A percentile compares a stretch with the other conserved stretches of the same genome.
These are phyloP conservation scores for Notoglanidium macrostoma DNA, from an alignment of 2,797 vertebrate genomes.

Conservation along the genomic window DNA sequence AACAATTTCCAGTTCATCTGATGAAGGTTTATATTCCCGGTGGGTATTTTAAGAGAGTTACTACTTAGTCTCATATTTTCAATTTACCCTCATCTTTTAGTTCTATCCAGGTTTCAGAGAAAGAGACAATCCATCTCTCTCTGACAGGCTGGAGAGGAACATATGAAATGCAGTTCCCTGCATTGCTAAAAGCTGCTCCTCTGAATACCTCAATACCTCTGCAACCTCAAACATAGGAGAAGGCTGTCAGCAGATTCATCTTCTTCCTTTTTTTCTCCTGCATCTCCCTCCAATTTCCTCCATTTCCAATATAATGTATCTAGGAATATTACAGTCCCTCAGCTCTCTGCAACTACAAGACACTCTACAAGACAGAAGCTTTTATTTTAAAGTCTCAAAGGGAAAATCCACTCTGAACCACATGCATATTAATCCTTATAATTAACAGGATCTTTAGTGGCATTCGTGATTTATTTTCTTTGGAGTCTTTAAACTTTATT, in stretches of 20 bases:
- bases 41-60: not conserved
- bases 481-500: not conserved
- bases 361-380: not conserved
- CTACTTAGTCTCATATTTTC: constrained; percentile 18
- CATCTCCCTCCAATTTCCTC: too few relatives aligned
- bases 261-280: constrained; percentile 19
- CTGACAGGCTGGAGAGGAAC: constrained; percentile 36
- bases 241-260: constrained; percentile 38
- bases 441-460: not conserved
- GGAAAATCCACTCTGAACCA: not conserved
- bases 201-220: not conserved
- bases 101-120: constrained; percentile 5
- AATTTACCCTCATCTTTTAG: constrained; percentile 20
- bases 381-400: not conserved
- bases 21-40: not conserved
- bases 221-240: constrained; percentile 26
- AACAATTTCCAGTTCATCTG: not conserved
- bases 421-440: not conserved
- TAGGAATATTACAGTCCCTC: constrained; percentile 25
- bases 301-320: not conserved
- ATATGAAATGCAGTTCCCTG: not conserved
- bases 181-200: constrained; percentile 25
- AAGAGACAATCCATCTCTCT: constrained; percentile 29
- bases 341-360: not conserved
- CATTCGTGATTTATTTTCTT: not conserved